These are phyloP conservation scores for Hycleus cichorii DNA, from an alignment of 1,140 invertebrate genomes.

Conservation along the genomic window DNA sequence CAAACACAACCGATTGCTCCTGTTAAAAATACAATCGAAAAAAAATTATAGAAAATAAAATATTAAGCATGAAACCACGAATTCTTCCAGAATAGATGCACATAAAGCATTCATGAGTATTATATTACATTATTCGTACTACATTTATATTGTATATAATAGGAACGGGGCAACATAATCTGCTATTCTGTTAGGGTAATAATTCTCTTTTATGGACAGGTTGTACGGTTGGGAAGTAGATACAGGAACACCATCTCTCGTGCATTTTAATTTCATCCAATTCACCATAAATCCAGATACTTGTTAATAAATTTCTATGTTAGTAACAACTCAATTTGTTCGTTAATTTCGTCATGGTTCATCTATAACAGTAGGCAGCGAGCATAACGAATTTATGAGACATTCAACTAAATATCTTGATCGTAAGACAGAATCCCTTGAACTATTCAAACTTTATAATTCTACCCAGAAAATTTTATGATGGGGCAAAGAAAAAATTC, in stretches of 20 bases:
- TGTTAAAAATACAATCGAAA: no score
- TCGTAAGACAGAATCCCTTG: no score
- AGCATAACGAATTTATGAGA: conserved; percentile 17
- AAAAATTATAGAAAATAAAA: no score
- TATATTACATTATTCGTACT: conserved; percentile 13
- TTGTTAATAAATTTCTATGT: conserved; percentile 17
- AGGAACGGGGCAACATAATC: conserved; percentile 15
- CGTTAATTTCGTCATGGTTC: conserved; percentile 21
- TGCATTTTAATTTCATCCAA: conserved; percentile 16
- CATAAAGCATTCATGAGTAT: conserved; percentile 10
- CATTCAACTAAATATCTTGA: not conserved
- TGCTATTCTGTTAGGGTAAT: conserved; percentile 15
- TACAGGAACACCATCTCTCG: conserved; percentile 10
- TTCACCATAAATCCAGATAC: conserved; percentile 17
- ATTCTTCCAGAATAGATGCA: no score
- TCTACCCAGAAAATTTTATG: no score
- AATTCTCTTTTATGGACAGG: conserved; percentile 19
- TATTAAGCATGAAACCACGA: no score
- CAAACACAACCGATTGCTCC: no score
- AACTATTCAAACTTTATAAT: no score
- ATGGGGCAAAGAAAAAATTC: no score
- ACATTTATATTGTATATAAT: conserved; percentile 14
- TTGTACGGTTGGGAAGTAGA: conserved; percentile 15
- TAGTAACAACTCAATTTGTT: conserved; percentile 22
- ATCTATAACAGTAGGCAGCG: conserved; percentile 4